Percentiles rank a stretch among this genome's conserved stretches.
phyloP scores from a whole-genome alignment of 2,888 invertebrate genomes.

The Melikaiella ostensackeni region DNA sequence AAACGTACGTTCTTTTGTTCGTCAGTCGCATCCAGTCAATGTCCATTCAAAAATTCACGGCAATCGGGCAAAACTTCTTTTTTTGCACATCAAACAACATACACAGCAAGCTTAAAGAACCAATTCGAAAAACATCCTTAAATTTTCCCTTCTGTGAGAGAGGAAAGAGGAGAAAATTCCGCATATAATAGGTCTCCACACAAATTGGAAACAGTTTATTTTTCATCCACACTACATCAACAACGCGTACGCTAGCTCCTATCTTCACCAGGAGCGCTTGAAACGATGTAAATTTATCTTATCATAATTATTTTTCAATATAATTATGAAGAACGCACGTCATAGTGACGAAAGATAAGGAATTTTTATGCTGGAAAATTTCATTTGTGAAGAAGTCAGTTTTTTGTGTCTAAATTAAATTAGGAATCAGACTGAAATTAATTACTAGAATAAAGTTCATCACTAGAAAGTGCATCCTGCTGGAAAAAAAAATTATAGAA shows the following conservation, averaged over 20 bases:
- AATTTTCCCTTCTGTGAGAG: not conserved
- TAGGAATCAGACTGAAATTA: not conserved
- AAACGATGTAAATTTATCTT: not conserved
- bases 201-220: not conserved
- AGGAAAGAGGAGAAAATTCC: not conserved
- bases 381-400: conserved; percentile 7
- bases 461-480: too few species aligned
- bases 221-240: not conserved
- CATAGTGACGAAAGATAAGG: not conserved
- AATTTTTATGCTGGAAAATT: not conserved
- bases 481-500: not conserved
- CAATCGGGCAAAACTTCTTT: conserved; percentile 38
- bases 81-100: conserved; percentile 5
- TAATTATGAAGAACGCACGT: conserved; percentile 3
- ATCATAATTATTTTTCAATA: not conserved
- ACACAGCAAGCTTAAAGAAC: conserved; percentile 39
- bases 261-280: conserved; percentile 4
- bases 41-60: conserved; percentile 40
- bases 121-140: not conserved
- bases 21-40: conserved; percentile 46
- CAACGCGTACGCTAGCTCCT: conserved; percentile 11
- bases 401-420: not conserved
- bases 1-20: conserved; percentile 69
- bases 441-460: not conserved
- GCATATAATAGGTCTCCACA: not conserved